Evolutionary conservation across 1,140 invertebrate species (phyloP).

Genomic region (Limonius californicus): DNA sequence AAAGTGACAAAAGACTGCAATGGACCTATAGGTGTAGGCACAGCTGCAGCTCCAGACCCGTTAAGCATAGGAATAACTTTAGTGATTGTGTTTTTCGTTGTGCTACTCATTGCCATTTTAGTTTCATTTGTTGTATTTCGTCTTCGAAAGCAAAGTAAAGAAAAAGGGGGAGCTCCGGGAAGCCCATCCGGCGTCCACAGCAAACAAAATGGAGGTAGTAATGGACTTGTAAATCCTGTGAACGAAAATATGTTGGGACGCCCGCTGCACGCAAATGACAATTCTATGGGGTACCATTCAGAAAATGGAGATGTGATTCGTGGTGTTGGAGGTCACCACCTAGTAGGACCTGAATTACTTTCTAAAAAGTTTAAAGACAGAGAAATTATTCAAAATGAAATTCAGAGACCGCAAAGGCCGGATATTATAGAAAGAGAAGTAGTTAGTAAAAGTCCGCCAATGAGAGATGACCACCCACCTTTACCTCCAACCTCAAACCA

Average conservation of each 20-base stretch:
- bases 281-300: constrained; percentile 58
- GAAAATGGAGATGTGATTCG: constrained; percentile 65
- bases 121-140: constrained; percentile 87
- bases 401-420: constrained; percentile 71
- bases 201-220: constrained; percentile 62
- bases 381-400: constrained; percentile 65
- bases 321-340: constrained; percentile 61
- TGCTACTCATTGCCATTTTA: constrained; percentile 80
- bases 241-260: constrained; percentile 56
- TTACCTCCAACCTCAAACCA: constrained; percentile 64
- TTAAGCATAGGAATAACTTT: constrained; percentile 86
- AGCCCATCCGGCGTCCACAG: constrained; percentile 57
- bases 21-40: constrained; percentile 66
- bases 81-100: constrained; percentile 91
- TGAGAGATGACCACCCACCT: constrained; percentile 68
- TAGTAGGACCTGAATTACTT: constrained; percentile 73
- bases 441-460: constrained; percentile 71
- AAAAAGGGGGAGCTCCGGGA: constrained; percentile 63
- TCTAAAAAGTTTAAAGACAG: constrained; percentile 86
- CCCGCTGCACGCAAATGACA: constrained; percentile 54
- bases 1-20: constrained; percentile 66
- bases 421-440: constrained; percentile 92
- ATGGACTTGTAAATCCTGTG: constrained; percentile 53
- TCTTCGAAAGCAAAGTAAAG: constrained; percentile 76
- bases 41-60: constrained; percentile 75